Evolutionary conservation across 2,888 invertebrate genomes (phyloP), one percentile per base, ranked within the genome.

Genomic region (Antheraea yamamai): DNA sequence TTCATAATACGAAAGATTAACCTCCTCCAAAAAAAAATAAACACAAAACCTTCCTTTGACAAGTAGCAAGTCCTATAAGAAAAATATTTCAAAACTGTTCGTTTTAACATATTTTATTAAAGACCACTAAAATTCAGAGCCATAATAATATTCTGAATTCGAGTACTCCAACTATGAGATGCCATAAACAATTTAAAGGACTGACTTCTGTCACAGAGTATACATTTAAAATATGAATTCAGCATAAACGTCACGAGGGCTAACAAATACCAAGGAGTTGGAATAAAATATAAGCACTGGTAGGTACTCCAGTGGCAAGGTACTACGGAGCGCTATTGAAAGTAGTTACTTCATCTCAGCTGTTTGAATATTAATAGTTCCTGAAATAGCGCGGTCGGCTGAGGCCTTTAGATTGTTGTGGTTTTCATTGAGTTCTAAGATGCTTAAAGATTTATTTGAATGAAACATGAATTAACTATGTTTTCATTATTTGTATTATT

Each of bases 341-440:
- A 80, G 76, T 77, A 76, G 77, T 78, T 78, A 78, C 81, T 79
- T 76, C 81, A 78, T 81, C 79, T 79, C 78, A 75, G 73, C 76
- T 75, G 64, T 78, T 79, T 76, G 80, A 81, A 81, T 82, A 82
- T 82, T 82, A 80, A 81, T 79, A 76, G 77, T 72, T 73, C 74
- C 64, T 75, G 77, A 75, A 76, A 78, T 75, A 76, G 73, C 76
- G 61, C 72, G 61, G 64, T 58, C 64, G n/a, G 61, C 35, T 35
- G 64, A 72, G 73, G 39, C 68, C 55, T 68, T 26, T 10, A 35
- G 20, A 16, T 26, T 70, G 26, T 64, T 47, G 30, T 16, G 55
- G 73, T 26, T 51, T 64, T 70, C 30, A 74, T 74, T 52, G 35
- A 30, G 52, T 39, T 52, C 30, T 30, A 23, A 30, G 23, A 23